Percentiles rank a stretch among this genome's conserved stretches.
Evolutionary conservation across 2,797 vertebrate genomes (phyloP).

Genomic region (Acanthornis magna): DNA sequence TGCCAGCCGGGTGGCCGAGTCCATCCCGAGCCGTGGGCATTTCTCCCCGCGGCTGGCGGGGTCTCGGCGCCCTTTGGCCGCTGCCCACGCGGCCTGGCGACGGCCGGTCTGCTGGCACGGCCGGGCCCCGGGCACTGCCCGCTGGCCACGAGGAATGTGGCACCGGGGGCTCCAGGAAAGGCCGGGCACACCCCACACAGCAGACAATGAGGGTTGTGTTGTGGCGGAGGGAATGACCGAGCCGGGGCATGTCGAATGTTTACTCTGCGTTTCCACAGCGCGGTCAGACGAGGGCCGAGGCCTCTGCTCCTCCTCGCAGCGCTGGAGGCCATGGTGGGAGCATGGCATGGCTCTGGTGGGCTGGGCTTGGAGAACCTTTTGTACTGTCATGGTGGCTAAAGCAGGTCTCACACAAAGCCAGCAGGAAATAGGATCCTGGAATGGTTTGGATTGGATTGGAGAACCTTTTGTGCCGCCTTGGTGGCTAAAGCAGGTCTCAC

Average conservation of each 20-base stretch:
- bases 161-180: slow-evolving; percentile 46
- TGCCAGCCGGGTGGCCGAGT: not conserved
- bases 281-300: not conserved
- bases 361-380: too few species aligned
- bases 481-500: too few species aligned
- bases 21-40: slow-evolving; percentile 17
- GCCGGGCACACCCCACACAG: slow-evolving; percentile 53
- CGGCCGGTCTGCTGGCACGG: slow-evolving; percentile 48
- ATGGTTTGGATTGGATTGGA: not conserved
- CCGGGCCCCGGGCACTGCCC: not conserved
- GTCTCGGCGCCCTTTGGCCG: not conserved
- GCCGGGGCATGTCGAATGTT: slow-evolving; percentile 68
- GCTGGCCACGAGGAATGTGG: not conserved
- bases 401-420: fast-evolving
- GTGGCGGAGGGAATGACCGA: slow-evolving; percentile 16
- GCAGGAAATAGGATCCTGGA: too few species aligned
- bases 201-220: slow-evolving; percentile 68
- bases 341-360: not conserved
- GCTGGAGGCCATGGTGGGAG: fast-evolving
- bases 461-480: too few species aligned
- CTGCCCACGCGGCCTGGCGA: slow-evolving; percentile 45
- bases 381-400: not conserved
- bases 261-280: slow-evolving; percentile 52
- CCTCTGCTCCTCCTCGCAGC: fast-evolving
- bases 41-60: not conserved